phyloP scores from a whole-genome alignment of 2,797 vertebrate species.

The Sebastes trivittatus region DNA sequence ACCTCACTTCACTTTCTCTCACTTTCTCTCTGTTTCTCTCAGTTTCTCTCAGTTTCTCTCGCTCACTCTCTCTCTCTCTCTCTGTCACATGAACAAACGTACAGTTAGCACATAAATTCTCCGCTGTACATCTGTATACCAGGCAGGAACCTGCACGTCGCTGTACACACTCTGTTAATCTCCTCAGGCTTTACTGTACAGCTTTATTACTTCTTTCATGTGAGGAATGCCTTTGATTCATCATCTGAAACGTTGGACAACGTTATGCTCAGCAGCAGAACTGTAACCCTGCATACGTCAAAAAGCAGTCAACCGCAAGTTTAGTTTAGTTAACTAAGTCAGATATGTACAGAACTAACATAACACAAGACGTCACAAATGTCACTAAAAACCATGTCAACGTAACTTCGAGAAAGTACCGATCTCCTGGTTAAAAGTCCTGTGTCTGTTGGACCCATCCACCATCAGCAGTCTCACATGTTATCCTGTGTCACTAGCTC shows the following conservation, averaged over 20 bases:
- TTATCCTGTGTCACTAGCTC: too few species aligned
- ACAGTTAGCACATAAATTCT: background rate
- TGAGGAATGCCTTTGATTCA: slow-evolving; percentile 48
- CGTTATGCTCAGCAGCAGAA: background rate
- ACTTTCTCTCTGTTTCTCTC: too few species aligned
- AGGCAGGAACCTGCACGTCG: slow-evolving; percentile 29
- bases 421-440: too few species aligned
- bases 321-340: background rate
- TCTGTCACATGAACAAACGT: background rate
- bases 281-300: background rate
- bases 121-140: background rate
- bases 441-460: too few species aligned
- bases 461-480: too few species aligned
- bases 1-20: background rate
- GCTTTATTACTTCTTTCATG: slow-evolving; percentile 46
- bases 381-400: too few species aligned
- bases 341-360: background rate
- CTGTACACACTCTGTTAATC: slow-evolving; percentile 14
- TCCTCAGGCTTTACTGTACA: slow-evolving; percentile 44
- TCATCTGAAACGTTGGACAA: slow-evolving; percentile 47
- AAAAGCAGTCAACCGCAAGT: background rate
- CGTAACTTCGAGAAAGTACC: too few species aligned
- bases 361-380: background rate
- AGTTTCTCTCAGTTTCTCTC: too few species aligned
- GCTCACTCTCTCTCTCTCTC: background rate